Base-by-base conservation (phyloP, 2,888 invertebrate genomes). In the Stenolophus ochropezus region DNA sequence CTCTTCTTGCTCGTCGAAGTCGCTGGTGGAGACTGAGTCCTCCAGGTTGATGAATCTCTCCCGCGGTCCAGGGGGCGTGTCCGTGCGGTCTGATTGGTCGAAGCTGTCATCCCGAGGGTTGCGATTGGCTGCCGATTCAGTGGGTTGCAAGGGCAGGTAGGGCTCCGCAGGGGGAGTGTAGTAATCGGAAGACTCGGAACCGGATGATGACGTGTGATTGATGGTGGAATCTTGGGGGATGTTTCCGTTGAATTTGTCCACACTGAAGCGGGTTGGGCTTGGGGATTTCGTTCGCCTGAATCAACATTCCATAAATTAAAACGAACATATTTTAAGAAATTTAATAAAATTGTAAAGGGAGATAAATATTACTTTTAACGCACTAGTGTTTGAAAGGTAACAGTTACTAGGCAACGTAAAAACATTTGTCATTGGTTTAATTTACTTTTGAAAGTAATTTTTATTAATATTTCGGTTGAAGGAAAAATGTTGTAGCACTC, bases 111-210 rank as follows among this genome's bases (percentile, higher is more conserved):
- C 82, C 84, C 86, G 76, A 85, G 86, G 75, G 85, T 86, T 25
- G 86, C 86, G 78, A 85, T 85, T 49, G 85, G 83, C 56, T 83
- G 84, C 69, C 87, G 87, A 4, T 87, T 87, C n/a, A 88, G 88
- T 61, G 89, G 89, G 5, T 89, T 89, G 83, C 87, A 89, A 83
- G 74, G 86, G 85, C 21, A 86, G 82, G 71, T 83, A 84, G 2
- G 87, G 87, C 74, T 88, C 87, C 1, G 87, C 87, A 6, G 89
- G 89, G 58, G 89, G 89, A 3, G 89, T 89, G 82, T 87, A 89
- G 83, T 89, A 89, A 18, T 89, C 89, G 4, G 89, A 89, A 78
- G 89, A 89, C 83, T 89, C 89, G 0, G 89, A 89, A 16, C 89
- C 89, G 1, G 88, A 88, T 2, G 85, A 86, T 6, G 85, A 86